Conservation (phyloP, 2,797 vertebrate genomes). For the Prunella strophiata region DNA sequence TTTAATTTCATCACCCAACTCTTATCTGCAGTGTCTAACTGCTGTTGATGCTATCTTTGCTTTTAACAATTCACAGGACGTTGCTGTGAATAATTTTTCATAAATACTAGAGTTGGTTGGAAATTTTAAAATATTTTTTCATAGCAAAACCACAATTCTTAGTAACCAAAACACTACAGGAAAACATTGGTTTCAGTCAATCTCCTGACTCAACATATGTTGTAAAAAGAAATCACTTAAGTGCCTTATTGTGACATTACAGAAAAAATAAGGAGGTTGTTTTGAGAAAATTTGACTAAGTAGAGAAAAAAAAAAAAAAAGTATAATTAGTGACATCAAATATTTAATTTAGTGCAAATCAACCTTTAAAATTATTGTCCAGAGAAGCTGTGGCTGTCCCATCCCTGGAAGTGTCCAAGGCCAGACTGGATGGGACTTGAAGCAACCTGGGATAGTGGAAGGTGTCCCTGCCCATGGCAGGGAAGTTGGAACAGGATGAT, state of each 20-base stretch:
- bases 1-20: neutral
- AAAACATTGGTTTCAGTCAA: constrained; percentile 4
- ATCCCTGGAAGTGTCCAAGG: neutral
- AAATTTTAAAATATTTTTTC: neutral
- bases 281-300: neutral
- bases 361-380: neutral
- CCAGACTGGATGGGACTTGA: neutral
- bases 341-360: neutral
- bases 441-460: neutral
- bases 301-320: neutral
- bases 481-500: neutral
- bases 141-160: neutral
- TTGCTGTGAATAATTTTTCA: neutral
- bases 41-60: neutral
- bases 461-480: neutral
- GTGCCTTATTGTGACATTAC: neutral
- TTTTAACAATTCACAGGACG: neutral
- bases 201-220: neutral
- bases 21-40: neutral
- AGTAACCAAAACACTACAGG: neutral
- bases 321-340: neutral
- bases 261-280: neutral
- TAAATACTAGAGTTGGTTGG: neutral
- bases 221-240: neutral
- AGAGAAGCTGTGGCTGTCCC: neutral